phyloP scores from a whole-genome alignment of 2,888 invertebrate species.

The Clivina fossor region DNA sequence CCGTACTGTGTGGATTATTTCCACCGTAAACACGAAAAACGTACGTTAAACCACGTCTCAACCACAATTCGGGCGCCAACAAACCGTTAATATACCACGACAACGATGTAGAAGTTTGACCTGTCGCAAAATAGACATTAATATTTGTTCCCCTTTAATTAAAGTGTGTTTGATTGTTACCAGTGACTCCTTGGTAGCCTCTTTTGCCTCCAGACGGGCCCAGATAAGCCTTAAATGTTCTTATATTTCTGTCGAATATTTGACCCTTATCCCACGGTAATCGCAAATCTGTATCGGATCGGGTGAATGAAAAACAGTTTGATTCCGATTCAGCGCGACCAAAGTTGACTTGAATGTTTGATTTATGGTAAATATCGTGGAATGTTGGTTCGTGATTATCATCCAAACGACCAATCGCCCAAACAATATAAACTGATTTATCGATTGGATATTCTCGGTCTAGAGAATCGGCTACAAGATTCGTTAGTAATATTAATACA shows the following conservation, averaged over 20 bases:
- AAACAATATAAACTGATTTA: slow-evolving; percentile 66
- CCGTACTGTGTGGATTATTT: slow-evolving; percentile 83
- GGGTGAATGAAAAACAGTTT: slow-evolving; percentile 76
- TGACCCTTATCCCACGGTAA: slow-evolving; percentile 65
- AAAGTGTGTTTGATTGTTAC: slow-evolving; percentile 48
- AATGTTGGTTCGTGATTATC: slow-evolving; percentile 77
- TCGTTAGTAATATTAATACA: too few relatives aligned
- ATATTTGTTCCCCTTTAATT: not conserved
- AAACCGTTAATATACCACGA: slow-evolving; percentile 94
- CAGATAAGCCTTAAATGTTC: slow-evolving; percentile 77
- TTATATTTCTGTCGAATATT: slow-evolving; percentile 69
- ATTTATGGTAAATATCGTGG: slow-evolving; percentile 78
- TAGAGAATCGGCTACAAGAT: slow-evolving; percentile 66
- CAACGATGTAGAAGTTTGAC: slow-evolving; percentile 69
- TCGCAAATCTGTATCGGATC: slow-evolving; percentile 46
- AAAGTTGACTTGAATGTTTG: slow-evolving; percentile 68
- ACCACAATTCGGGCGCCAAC: slow-evolving; percentile 82
- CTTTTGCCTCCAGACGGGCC: slow-evolving; percentile 82
- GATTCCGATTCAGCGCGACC: slow-evolving; percentile 64
- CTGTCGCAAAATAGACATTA: slow-evolving; percentile 46
- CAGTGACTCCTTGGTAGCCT: slow-evolving; percentile 74
- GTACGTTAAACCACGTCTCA: slow-evolving; percentile 83
- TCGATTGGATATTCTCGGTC: slow-evolving; percentile 73
- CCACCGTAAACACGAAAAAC: slow-evolving; percentile 81
- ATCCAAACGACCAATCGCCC: slow-evolving; percentile 83